These are phyloP conservation scores for Spilogale gracilis DNA, from an alignment of 2,113 vertebrate species.

Conservation along the genomic window DNA sequence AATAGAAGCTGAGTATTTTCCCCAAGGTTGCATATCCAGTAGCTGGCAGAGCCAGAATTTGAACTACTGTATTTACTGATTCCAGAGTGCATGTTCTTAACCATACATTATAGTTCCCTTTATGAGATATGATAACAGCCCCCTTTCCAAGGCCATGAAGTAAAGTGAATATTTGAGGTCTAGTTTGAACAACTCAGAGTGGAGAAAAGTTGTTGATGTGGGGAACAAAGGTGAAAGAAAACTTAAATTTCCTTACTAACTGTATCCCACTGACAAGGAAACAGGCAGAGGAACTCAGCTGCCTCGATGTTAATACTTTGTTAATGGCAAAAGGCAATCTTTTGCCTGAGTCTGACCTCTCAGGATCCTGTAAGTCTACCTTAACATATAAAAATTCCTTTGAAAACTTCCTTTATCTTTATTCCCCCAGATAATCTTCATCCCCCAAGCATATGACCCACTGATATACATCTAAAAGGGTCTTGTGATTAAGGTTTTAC, in stretches of 20 bases:
- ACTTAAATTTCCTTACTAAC: neutral
- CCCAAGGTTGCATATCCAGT: neutral
- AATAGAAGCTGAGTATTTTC: neutral
- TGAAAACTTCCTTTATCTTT: neutral
- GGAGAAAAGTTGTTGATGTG: neutral
- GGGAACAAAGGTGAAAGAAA: neutral
- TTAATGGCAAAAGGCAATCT: neutral
- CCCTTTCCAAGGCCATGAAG: neutral
- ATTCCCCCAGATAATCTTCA: neutral
- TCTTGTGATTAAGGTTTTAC: neutral
- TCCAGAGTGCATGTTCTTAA: neutral
- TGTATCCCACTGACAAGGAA: neutral
- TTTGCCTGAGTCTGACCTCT: neutral
- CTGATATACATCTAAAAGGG: neutral
- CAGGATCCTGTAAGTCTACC: neutral
- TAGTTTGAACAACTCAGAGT: neutral
- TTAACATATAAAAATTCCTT: neutral
- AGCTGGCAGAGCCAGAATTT: constrained; percentile 4
- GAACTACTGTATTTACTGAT: constrained; percentile 6
- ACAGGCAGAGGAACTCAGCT: neutral
- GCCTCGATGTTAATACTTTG: neutral
- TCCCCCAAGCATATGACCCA: neutral
- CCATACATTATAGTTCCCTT: neutral
- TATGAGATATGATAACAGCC: neutral
- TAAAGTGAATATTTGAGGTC: neutral